phyloP scores from a whole-genome alignment of 1,140 invertebrate species.

The Macrosteles quadrilineatus region DNA sequence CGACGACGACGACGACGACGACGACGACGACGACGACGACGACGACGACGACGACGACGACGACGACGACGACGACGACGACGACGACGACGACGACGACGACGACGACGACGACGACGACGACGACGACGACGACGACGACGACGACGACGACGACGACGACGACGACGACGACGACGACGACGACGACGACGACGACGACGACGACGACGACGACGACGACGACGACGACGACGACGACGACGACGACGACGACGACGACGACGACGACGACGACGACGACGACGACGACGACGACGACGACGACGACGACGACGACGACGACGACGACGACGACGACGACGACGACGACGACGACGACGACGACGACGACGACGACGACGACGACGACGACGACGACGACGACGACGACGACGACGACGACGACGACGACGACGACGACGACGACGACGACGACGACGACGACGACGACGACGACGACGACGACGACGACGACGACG shows the following conservation, averaged over 20 bases:
- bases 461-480: slow-evolving; percentile 1
- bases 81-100: slow-evolving; percentile 1
- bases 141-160: slow-evolving; percentile 1
- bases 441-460: slow-evolving; percentile 1
- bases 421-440: slow-evolving; percentile 1
- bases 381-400: slow-evolving; percentile 1
- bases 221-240: slow-evolving; percentile 1
- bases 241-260: slow-evolving; percentile 1
- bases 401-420: slow-evolving; percentile 1
- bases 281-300: slow-evolving; percentile 1
- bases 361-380: slow-evolving; percentile 1
- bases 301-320: slow-evolving; percentile 1
- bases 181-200: slow-evolving; percentile 1
- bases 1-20: slow-evolving; percentile 1
- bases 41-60: slow-evolving; percentile 1
- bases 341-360: slow-evolving; percentile 1
- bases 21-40: slow-evolving; percentile 1
- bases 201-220: slow-evolving; percentile 1
- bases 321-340: slow-evolving; percentile 1
- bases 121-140: slow-evolving; percentile 1
- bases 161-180: slow-evolving; percentile 1
- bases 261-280: slow-evolving; percentile 1
- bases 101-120: slow-evolving; percentile 1
- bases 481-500: slow-evolving; percentile 1
- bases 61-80: slow-evolving; percentile 1